Conservation (phyloP, 2,113 vertebrate species). For the Arvicanthis niloticus region DNA sequence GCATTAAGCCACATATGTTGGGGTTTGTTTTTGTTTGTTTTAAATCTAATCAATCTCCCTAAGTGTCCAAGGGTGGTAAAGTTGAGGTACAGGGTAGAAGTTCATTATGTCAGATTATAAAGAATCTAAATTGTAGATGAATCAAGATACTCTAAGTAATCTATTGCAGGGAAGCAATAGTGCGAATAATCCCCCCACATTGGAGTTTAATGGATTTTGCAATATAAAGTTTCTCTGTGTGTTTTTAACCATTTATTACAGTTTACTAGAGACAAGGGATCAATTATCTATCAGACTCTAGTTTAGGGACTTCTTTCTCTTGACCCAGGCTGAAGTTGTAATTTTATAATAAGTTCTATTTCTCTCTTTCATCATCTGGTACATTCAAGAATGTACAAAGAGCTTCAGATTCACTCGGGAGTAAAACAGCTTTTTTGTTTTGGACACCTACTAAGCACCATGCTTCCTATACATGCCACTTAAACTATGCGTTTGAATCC, state of each 20-base stretch:
- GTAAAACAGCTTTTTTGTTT: not conserved
- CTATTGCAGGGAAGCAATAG: not conserved
- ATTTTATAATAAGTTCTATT: conserved; percentile 48
- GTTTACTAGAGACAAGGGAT: conserved; percentile 19
- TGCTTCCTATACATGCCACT: not conserved
- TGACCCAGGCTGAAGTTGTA: conserved; percentile 13
- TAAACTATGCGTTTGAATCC: not conserved
- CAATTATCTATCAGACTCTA: conserved; percentile 27
- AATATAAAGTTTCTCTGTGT: not conserved
- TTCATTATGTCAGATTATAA: not conserved
- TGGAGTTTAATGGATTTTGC: not conserved
- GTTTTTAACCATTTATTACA: conserved; percentile 1
- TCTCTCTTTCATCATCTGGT: not conserved
- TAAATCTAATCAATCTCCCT: not conserved
- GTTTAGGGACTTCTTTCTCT: conserved; percentile 13
- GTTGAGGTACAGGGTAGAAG: not conserved
- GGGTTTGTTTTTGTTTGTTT: not conserved
- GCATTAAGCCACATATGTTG: not conserved
- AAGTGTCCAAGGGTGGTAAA: not conserved
- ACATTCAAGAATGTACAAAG: not conserved
- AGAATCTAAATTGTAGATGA: not conserved
- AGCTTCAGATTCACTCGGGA: not conserved
- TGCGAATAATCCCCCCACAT: not conserved
- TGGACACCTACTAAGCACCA: not conserved
- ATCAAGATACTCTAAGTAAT: not conserved